Evolutionary conservation across 2,888 invertebrate species (phyloP).

Genomic region (Hydrotaea cyrtoneurina): DNA sequence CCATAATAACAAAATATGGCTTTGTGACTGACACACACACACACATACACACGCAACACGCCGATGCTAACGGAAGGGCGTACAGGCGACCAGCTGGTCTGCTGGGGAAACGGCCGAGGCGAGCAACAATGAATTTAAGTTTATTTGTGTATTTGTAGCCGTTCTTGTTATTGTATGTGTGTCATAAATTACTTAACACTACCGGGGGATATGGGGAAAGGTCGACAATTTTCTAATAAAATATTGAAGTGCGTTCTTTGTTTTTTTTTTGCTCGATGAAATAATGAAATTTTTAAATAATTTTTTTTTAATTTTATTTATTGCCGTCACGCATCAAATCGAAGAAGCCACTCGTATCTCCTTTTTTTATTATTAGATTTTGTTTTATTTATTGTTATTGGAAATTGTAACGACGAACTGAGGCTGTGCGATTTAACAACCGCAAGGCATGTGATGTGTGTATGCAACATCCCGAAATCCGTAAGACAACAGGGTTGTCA

Average conservation of each 20-base stretch:
- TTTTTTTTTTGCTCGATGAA: background rate
- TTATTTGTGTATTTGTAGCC: background rate
- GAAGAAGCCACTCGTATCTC: no score
- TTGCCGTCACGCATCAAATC: no score
- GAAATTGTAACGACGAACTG: background rate
- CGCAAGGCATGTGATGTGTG: no score
- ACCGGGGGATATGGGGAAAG: background rate
- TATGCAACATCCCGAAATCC: no score
- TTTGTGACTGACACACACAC: slow-evolving; percentile 22
- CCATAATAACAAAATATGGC: slow-evolving; percentile 47
- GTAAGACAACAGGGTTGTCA: no score
- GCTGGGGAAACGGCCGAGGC: background rate
- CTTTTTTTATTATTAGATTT: background rate
- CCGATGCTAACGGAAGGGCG: background rate
- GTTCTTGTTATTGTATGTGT: background rate
- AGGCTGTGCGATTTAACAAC: no score
- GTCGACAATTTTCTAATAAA: background rate
- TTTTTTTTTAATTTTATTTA: no score
- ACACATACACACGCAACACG: no score
- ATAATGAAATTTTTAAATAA: background rate
- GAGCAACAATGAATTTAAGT: slow-evolving; percentile 7
- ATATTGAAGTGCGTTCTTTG: background rate
- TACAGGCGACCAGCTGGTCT: background rate
- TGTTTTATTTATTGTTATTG: background rate
- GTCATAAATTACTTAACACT: background rate